phyloP scores from a whole-genome alignment of 1,140 invertebrate species.

The Zaprionus africanus region DNA sequence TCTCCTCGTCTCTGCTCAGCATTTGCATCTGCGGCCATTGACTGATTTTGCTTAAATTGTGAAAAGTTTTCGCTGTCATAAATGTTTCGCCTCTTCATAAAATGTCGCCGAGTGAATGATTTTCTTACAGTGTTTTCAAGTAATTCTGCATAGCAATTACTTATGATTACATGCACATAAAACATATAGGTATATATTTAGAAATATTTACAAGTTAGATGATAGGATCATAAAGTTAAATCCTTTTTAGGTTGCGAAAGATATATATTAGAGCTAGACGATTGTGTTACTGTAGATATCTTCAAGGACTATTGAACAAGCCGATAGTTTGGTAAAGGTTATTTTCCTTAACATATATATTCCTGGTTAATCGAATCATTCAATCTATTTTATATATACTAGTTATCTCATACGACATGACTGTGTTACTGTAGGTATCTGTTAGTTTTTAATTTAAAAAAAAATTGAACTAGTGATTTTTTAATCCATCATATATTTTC shows the following conservation, averaged over 20 bases:
- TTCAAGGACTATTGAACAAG: no score
- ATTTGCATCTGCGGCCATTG: not conserved
- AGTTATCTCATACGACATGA: no score
- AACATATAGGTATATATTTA: not conserved
- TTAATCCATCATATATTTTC: no score
- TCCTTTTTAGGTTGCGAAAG: not conserved
- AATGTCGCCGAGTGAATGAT: not conserved
- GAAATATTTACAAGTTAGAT: not conserved
- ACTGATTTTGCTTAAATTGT: slow-evolving; percentile 24
- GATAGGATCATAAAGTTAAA: not conserved
- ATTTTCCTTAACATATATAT: no score
- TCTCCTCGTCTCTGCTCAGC: not conserved
- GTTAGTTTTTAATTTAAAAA: no score
- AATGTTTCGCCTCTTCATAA: not conserved
- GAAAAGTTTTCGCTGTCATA: slow-evolving; percentile 16
- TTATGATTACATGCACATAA: not conserved
- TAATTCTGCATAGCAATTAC: not conserved
- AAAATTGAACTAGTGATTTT: no score
- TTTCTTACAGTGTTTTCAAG: not conserved
- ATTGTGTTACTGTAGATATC: no score
- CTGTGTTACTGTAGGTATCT: no score
- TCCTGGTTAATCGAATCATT: no score
- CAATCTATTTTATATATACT: no score
- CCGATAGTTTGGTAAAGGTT: no score
- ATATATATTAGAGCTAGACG: no score